Base-by-base conservation (phyloP, 2,888 invertebrate genomes). In the Agrypnus murinus region DNA sequence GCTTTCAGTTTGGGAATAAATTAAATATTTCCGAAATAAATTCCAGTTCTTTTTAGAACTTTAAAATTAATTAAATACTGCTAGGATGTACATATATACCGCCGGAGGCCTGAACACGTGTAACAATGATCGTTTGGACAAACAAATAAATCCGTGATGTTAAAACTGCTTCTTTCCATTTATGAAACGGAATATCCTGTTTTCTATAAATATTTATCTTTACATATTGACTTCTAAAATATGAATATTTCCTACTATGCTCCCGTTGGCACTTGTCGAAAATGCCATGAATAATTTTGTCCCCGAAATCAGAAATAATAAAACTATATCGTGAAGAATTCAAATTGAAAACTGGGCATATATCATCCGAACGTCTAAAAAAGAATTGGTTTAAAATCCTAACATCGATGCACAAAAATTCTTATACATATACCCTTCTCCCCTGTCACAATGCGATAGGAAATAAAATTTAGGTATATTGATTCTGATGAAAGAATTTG, bases 401-500 rank as follows among this genome's bases (percentile, higher is more conserved):
- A 55, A 55, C 25, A 5, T 25, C 25, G 25, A 17, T 17, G 36
- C 14, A 36, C 55, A 19, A 55, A 58, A 38, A 17, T 36, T 58
- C n/a, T 12, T 58, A n/a, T 25, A 25, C 5, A 25, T 5, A 38
- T 19, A 38, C 17, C 38, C 36, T 36, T 38, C 19, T 58, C 38
- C 40, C 19, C 12, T 58, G 38, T 40, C 58, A 58, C 36, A 58
- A 55, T 36, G 40, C 38, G 5, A 15, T n/a, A 1, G 38, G 25
- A 58, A 58, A 58, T 58, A 58, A 58, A 58, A 58, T 58, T 58
- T 40, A 58, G 58, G 40, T 58, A 55, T 55, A 58, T 58, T 58
- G 58, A 58, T 63, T 63, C 46, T 50, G 63, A 63, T 63, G 63
- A 63, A 63, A 53, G 53, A 63, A 53, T 53, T 65, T 57, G 57